Percentiles rank a stretch among this genome's conserved stretches.
Evolutionary conservation across 2,113 vertebrate species (phyloP).

Genomic region (Myrmecobius fasciatus): DNA sequence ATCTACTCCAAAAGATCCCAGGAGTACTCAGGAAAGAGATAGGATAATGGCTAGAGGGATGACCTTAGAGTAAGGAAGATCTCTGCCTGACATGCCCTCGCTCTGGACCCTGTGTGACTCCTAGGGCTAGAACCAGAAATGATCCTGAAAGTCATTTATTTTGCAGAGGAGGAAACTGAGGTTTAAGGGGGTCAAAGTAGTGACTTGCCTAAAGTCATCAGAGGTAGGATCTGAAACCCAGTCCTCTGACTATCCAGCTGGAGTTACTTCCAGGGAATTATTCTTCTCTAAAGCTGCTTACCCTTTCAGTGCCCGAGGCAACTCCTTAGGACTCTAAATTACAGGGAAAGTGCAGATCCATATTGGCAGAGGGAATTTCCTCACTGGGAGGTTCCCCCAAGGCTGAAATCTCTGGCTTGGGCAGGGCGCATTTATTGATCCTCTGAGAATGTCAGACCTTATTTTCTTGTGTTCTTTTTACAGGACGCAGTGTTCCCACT

Average conservation of each 20-base stretch:
- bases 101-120: not conserved
- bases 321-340: not conserved
- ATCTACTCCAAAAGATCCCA: not conserved
- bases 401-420: not conserved
- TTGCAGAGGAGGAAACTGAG: not conserved
- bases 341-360: not conserved
- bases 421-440: not conserved
- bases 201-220: not conserved
- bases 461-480: conserved; percentile 34
- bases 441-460: conserved; percentile 22
- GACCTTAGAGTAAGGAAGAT: not conserved
- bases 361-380: not conserved
- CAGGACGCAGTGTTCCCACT: conserved; percentile 80
- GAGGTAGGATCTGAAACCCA: not conserved
- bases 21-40: not conserved
- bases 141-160: not conserved
- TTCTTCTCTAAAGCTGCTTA: not conserved
- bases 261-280: not conserved
- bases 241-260: not conserved
- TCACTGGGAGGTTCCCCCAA: not conserved
- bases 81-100: not conserved
- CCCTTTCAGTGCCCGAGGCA: not conserved
- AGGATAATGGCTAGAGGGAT: not conserved
- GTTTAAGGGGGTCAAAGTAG: not conserved
- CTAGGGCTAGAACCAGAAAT: not conserved